Base-by-base conservation (phyloP, 2,888 invertebrate species). In the Zaprionus lineosus region DNA sequence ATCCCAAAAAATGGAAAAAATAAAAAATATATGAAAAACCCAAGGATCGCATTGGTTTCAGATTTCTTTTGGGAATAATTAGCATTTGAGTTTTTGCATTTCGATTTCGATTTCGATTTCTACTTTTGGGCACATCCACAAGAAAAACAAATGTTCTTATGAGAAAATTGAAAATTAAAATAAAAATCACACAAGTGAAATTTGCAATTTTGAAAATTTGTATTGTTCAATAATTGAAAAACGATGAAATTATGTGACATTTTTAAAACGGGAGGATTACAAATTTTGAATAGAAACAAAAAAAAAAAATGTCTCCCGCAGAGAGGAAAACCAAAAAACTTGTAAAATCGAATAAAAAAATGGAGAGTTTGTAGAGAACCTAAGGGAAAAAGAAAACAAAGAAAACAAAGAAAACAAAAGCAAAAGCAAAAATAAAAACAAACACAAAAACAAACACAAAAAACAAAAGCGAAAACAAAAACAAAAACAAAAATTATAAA, bases 41-140 rank as follows among this genome's bases (percentile, higher is more conserved):
- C 69, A 75, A 72, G 69, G 47, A 79, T 72, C 75, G 66, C 66
- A 76, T 76, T 77, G 76, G 76, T 77, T 77, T 77, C 76, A 77
- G 47, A 37, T 66, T 70, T 77, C 12, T 19, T 46, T 59, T 60
- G 66, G 65, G 53, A 50, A n/a, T 52, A 48, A 40, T 59, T 36
- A 39, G 48, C 33, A 31, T 26, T 58, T 40, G 47, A 34, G 9
- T 33, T 48, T 37, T 18, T 41, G 19, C 8, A 4, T 24, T 55
- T 31, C 21, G 37, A 11, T 63, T 63, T 29, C 36, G n/a, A 36
- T 47, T 39, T 44, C 37, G 39, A 47, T 44, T 65, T 64, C 46
- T 68, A 53, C 51, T 36, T 66, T 65, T 60, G 67, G 77, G 62
- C 66, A 47, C 58, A 55, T 40, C 60, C n/a, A n/a, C n/a, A n/a